Conservation (phyloP, 35 echinoderm and acorn worm genomes). For the Patiria miniata region DNA sequence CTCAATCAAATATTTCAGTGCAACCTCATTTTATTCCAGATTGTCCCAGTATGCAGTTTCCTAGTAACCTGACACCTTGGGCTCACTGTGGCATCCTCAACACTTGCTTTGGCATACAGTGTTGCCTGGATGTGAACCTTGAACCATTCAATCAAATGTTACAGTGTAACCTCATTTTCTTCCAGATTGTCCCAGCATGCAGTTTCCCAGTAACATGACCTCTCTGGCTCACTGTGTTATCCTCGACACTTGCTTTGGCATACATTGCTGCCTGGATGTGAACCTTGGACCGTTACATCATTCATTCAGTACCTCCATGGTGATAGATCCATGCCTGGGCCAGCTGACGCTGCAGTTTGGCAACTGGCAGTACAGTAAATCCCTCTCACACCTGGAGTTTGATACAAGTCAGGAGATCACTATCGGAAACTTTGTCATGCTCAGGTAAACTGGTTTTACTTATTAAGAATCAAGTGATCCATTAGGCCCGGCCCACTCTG, state of each 20-base stretch:
- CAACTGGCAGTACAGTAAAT: constrained; percentile 24
- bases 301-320: neutral
- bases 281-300: neutral
- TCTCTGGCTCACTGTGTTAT: neutral
- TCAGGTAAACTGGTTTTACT: neutral
- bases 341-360: constrained; percentile 14
- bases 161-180: neutral
- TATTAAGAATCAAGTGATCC: too few species aligned
- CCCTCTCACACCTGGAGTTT: constrained; percentile 10
- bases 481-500: too few species aligned
- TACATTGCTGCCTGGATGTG: constrained; percentile 34
- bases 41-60: too few species aligned
- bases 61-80: too few species aligned
- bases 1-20: too few species aligned
- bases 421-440: constrained; percentile 8
- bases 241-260: constrained; percentile 16
- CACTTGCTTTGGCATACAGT: too few species aligned
- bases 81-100: too few species aligned
- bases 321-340: constrained; percentile 26
- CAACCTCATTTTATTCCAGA: too few species aligned
- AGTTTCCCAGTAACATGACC: neutral
- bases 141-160: too few species aligned
- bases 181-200: constrained; percentile 11
- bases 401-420: constrained; percentile 26
- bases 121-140: too few species aligned